phyloP scores from a whole-genome alignment of 2,888 invertebrate genomes.

The Geophilus truncorum region DNA sequence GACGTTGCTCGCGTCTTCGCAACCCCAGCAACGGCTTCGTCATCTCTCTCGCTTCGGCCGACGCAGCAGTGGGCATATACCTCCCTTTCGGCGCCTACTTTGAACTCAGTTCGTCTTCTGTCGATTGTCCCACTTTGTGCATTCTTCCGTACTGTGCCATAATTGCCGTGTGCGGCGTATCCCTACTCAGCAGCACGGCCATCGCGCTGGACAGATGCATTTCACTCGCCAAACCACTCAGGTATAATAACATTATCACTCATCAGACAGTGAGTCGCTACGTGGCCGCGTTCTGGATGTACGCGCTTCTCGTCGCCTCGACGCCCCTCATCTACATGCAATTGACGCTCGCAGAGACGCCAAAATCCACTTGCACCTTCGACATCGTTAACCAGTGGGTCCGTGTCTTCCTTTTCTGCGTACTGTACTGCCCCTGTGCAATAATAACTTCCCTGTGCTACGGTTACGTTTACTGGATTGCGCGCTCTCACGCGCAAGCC shows the following conservation, averaged over 20 bases:
- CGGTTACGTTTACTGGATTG: constrained; percentile 60
- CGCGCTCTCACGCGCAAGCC: constrained; percentile 59
- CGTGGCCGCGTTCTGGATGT: constrained; percentile 58
- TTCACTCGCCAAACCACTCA: constrained; percentile 58
- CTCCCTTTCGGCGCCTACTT: constrained; percentile 59
- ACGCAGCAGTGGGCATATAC: constrained; percentile 58
- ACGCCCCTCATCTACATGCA: constrained; percentile 53
- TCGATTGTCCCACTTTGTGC: constrained; percentile 49
- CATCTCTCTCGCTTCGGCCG: constrained; percentile 58
- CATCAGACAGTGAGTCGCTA: constrained; percentile 57
- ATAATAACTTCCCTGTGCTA: constrained; percentile 58
- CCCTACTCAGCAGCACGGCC: constrained; percentile 57
- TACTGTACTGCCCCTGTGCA: constrained; percentile 59
- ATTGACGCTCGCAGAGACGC: background rate
- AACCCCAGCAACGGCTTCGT: constrained; percentile 61
- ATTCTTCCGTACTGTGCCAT: constrained; percentile 57
- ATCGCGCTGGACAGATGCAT: constrained; percentile 59
- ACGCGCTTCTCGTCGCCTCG: constrained; percentile 56
- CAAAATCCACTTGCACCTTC: constrained; percentile 38
- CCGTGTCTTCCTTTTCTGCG: constrained; percentile 56
- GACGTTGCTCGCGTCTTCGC: constrained; percentile 58
- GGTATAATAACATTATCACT: constrained; percentile 60
- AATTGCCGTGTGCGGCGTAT: constrained; percentile 58
- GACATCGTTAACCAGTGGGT: constrained; percentile 54
- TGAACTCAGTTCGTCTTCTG: constrained; percentile 53